phyloP scores from a whole-genome alignment of 2,797 vertebrate species.

The Eospalax fontanierii region DNA sequence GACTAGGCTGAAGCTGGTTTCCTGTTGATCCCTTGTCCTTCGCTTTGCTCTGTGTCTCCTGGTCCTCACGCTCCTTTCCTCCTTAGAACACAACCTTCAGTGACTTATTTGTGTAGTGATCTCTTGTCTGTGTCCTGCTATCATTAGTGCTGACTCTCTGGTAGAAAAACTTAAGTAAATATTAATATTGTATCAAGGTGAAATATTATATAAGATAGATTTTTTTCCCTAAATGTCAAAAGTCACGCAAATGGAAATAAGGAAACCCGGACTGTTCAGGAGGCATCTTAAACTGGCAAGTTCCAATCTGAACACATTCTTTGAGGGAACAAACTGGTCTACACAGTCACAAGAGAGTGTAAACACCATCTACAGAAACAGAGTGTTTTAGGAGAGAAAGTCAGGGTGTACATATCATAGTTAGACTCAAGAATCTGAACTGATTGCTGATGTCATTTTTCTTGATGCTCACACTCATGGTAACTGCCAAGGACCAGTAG shows the following conservation, averaged over 20 bases:
- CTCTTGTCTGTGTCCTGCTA: neutral
- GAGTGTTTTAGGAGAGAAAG: constrained; percentile 27
- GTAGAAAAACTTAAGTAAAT: constrained; percentile 61
- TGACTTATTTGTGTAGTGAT: neutral
- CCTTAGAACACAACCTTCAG: neutral
- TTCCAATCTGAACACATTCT: neutral
- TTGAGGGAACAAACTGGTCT: neutral
- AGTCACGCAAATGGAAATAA: constrained; percentile 33
- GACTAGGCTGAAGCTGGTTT: neutral
- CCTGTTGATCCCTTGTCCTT: neutral
- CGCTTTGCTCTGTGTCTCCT: neutral
- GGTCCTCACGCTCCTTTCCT: neutral
- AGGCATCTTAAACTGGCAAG: neutral
- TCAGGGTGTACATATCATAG: neutral
- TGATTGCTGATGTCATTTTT: constrained; percentile 31
- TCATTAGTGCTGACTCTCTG: neutral
- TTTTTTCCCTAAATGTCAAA: constrained; percentile 28
- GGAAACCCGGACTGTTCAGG: constrained; percentile 22
- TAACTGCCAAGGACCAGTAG: neutral
- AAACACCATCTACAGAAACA: neutral
- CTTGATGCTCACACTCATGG: neutral
- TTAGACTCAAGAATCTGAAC: neutral
- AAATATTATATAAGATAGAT: neutral
- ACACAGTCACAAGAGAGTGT: neutral
- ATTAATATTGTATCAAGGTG: constrained; percentile 27